Evolutionary conservation across 2,888 invertebrate species (phyloP).

Genomic region (Pseudeuparius sepicola): DNA sequence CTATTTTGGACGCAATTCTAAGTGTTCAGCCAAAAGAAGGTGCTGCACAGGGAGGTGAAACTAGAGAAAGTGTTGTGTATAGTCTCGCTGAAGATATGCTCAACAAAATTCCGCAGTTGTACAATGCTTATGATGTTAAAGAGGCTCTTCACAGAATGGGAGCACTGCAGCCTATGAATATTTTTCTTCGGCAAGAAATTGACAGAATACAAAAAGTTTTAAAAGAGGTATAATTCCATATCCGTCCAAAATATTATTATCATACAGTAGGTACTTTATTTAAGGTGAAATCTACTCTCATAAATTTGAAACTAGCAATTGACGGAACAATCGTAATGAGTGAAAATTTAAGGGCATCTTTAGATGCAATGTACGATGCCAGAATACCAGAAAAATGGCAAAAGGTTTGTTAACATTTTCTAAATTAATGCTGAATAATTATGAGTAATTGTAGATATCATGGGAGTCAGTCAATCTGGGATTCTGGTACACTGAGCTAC

Average conservation of each 20-base stretch:
- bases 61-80: conserved; percentile 83
- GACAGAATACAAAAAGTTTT: conserved; percentile 82
- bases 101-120: conserved; percentile 70
- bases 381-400: conserved; percentile 85
- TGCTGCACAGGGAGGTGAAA: conserved; percentile 79
- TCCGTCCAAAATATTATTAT: no score
- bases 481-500: conserved; percentile 92
- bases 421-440: conserved; percentile 1
- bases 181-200: conserved; percentile 72
- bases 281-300: conserved; percentile 63
- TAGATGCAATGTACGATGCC: conserved; percentile 94
- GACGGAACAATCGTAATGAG: conserved; percentile 97
- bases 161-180: conserved; percentile 85
- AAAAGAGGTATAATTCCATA: conserved; percentile 41
- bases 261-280: no score
- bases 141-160: conserved; percentile 86
- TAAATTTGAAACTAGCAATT: conserved; percentile 87
- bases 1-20: conserved; percentile 82
- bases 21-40: conserved; percentile 94
- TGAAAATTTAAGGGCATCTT: conserved; percentile 70
- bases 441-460: conserved; percentile 56
- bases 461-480: conserved; percentile 95
- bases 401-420: no score
- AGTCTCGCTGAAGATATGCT: conserved; percentile 87
- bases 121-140: conserved; percentile 77